Evolutionary conservation across 1,140 invertebrate species (phyloP).

Genomic region (Solen grandis): DNA sequence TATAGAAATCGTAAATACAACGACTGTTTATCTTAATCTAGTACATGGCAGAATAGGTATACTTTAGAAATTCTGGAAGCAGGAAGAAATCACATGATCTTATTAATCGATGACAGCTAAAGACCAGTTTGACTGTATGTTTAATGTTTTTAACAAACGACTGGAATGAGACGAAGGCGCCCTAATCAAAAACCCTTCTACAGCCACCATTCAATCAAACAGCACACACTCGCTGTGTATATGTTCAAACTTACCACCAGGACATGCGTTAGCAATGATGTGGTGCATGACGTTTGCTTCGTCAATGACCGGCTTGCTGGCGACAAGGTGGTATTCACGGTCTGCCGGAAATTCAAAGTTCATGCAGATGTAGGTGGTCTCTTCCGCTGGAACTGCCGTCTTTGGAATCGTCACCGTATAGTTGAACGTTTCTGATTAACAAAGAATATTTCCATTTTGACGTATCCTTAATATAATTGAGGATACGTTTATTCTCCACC

Average conservation of each 20-base stretch:
- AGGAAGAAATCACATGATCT: neutral
- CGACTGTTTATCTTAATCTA: no score
- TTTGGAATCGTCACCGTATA: neutral
- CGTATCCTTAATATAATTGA: no score
- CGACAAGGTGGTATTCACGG: neutral
- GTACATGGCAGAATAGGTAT: no score
- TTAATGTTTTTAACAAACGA: neutral
- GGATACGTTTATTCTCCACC: no score
- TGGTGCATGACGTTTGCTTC: neutral
- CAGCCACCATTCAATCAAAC: no score
- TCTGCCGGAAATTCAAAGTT: neutral
- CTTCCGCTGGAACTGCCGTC: neutral
- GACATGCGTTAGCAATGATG: neutral
- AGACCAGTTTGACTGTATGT: neutral
- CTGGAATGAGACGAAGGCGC: neutral
- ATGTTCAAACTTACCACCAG: no score
- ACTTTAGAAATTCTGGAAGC: no score
- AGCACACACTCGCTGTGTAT: no score
- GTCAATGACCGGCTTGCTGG: neutral
- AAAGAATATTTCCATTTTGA: no score
- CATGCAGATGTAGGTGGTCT: conserved; percentile 11
- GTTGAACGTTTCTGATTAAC: neutral
- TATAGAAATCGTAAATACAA: no score
- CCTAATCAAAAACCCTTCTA: neutral
- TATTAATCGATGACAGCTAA: neutral